These are phyloP conservation scores for Halcyon smyrnensis DNA, from an alignment of 2,797 vertebrate species.

Conservation along the genomic window DNA sequence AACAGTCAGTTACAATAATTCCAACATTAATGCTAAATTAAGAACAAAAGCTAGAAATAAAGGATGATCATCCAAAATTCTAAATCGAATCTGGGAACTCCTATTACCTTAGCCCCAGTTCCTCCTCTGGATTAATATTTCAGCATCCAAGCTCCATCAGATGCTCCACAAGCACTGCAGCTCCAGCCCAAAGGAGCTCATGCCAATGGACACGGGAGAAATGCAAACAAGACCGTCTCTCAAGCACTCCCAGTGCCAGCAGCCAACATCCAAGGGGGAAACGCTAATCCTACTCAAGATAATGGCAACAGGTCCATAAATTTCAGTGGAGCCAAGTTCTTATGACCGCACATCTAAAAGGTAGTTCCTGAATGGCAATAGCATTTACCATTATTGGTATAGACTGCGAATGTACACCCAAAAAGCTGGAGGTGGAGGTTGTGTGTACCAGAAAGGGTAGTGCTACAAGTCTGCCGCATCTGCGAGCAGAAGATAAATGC, in stretches of 20 bases:
- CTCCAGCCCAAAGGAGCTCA: background rate
- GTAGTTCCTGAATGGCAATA: background rate
- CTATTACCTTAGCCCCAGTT: background rate
- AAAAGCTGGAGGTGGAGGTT: background rate
- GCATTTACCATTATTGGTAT: background rate
- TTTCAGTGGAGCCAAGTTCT: background rate
- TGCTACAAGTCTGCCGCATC: background rate
- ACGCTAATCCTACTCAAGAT: background rate
- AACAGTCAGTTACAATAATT: background rate
- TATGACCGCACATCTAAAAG: background rate
- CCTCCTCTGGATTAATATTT: background rate
- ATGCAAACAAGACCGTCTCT: background rate
- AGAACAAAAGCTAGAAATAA: background rate
- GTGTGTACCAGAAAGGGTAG: background rate
- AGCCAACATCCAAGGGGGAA: background rate
- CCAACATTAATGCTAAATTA: background rate
- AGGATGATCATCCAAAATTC: background rate
- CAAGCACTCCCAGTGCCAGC: background rate
- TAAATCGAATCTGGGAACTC: background rate
- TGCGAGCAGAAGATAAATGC: constrained; percentile 8
- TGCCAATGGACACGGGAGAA: background rate
- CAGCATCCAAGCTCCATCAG: background rate
- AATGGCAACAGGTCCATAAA: background rate
- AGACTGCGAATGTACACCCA: background rate
- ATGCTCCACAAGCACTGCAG: background rate